These are phyloP conservation scores for Rhinolophus ferrumequinum DNA, from an alignment of 2,113 vertebrate genomes.

Conservation along the genomic window DNA sequence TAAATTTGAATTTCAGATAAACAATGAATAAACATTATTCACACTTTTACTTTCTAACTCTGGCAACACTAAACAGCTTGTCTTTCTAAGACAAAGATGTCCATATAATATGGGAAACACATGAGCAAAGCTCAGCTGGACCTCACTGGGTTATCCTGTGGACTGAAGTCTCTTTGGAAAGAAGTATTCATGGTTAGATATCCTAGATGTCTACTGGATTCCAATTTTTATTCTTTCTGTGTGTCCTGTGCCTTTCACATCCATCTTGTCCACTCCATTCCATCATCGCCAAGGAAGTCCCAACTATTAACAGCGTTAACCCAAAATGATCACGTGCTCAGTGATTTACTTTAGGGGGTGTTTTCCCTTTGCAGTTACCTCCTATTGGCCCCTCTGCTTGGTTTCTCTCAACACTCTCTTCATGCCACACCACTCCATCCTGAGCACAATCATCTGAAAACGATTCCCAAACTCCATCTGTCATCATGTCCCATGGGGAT, in stretches of 20 bases:
- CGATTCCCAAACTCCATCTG: neutral
- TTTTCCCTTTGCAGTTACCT: neutral
- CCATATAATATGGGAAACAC: neutral
- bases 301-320: neutral
- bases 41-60: constrained; percentile 16
- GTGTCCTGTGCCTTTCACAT: neutral
- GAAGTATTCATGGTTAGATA: neutral
- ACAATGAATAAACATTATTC: neutral
- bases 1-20: constrained; percentile 19
- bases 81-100: neutral
- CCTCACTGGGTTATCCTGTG: neutral
- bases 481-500: neutral
- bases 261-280: neutral
- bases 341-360: neutral
- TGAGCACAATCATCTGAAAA: neutral
- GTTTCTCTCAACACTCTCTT: neutral
- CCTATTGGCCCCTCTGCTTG: neutral
- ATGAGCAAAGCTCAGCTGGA: neutral
- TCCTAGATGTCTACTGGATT: neutral
- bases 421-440: neutral
- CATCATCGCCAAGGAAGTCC: neutral
- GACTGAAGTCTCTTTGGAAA: neutral
- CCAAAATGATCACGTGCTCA: neutral
- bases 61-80: neutral
- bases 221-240: neutral